Percentiles rank a stretch among this genome's conserved stretches.
Conservation (phyloP, 2,113 vertebrate species). For the Peromyscus californicus region DNA sequence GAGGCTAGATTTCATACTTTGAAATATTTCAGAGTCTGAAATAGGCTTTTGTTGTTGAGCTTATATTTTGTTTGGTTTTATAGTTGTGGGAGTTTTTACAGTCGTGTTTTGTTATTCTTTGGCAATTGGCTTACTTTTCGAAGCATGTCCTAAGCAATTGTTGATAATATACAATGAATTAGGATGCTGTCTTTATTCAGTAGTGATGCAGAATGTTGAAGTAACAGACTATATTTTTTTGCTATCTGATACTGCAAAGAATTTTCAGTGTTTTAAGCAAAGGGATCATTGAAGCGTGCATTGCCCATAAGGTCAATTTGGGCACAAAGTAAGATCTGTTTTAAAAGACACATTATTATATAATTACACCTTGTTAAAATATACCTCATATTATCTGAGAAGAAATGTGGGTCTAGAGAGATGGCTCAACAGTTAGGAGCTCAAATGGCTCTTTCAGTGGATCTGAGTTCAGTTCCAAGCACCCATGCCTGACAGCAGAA, state of each 20-base stretch:
- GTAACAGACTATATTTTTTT: neutral
- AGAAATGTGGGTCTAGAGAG: neutral
- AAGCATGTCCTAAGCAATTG: conserved; percentile 29
- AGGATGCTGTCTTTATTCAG: conserved; percentile 27
- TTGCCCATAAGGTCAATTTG: conserved; percentile 1
- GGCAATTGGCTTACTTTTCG: conserved; percentile 54
- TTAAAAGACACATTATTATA: neutral
- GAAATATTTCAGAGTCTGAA: neutral
- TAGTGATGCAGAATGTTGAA: neutral
- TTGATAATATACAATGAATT: neutral
- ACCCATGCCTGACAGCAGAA: neutral
- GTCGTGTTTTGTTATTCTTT: conserved; percentile 11
- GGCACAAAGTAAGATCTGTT: neutral
- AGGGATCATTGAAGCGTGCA: neutral
- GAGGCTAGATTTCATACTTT: conserved; percentile 19
- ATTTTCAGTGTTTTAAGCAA: conserved; percentile 56
- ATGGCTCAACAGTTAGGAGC: neutral
- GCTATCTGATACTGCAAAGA: neutral
- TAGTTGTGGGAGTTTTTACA: neutral
- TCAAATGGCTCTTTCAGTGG: neutral
- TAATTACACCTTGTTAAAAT: neutral
- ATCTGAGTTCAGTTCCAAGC: neutral
- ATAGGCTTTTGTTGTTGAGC: neutral
- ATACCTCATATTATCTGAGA: neutral
- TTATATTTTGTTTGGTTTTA: conserved; percentile 35